phyloP scores from a whole-genome alignment of 1,140 invertebrate genomes.

The Drosophila malerkotliana region DNA sequence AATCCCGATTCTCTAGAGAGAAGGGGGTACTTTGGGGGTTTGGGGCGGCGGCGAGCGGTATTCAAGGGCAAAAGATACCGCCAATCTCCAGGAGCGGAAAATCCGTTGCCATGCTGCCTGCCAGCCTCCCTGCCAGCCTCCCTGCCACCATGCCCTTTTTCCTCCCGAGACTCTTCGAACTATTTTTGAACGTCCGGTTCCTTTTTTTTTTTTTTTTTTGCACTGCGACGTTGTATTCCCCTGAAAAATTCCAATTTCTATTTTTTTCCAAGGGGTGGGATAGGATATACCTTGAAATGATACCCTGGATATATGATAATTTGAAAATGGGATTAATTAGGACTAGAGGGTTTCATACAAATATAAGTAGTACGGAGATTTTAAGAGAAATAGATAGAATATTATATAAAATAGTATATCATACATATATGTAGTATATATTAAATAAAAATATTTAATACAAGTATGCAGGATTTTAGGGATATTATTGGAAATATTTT shows the following conservation, averaged over 20 bases:
- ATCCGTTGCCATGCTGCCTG: constrained; percentile 28
- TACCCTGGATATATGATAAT: background rate
- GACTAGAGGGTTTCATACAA: too few relatives aligned
- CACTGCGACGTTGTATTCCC: constrained; percentile 21
- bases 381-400: too few relatives aligned
- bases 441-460: too few relatives aligned
- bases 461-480: too few relatives aligned
- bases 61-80: constrained; percentile 56
- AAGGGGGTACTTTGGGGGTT: background rate
- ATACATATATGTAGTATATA: too few relatives aligned
- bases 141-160: background rate
- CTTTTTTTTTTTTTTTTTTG: constrained; percentile 20
- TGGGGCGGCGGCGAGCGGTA: background rate
- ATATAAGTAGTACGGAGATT: too few relatives aligned
- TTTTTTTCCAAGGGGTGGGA: background rate
- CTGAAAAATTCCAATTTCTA: constrained; percentile 15
- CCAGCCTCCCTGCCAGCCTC: too few relatives aligned
- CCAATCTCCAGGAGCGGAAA: constrained; percentile 37
- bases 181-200: constrained; percentile 56
- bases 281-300: background rate
- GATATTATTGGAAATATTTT: too few relatives aligned
- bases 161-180: constrained; percentile 36
- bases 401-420: too few relatives aligned
- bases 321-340: too few relatives aligned
- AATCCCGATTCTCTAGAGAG: background rate